These are phyloP conservation scores for Cyclophora punctaria DNA, from an alignment of 2,888 invertebrate species.

Conservation along the genomic window DNA sequence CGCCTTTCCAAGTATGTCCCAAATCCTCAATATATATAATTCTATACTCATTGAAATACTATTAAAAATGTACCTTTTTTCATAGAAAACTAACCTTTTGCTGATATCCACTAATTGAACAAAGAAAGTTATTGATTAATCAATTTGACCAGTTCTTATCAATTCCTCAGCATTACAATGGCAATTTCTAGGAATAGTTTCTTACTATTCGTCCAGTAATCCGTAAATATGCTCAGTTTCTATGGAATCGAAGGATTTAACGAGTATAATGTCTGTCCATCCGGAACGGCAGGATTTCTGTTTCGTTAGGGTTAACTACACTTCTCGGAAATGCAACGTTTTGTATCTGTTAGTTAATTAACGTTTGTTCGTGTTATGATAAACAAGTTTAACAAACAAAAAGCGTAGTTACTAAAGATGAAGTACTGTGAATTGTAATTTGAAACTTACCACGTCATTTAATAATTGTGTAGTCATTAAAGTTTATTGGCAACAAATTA, in stretches of 20 bases:
- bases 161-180: background rate
- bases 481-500: no score
- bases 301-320: slow-evolving; percentile 15
- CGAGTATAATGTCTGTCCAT: slow-evolving; percentile 5
- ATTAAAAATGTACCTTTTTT: no score
- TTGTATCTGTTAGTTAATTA: slow-evolving; percentile 4
- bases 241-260: slow-evolving; percentile 5
- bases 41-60: no score
- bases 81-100: no score
- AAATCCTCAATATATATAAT: no score
- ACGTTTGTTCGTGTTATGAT: slow-evolving; percentile 2
- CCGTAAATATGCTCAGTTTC: slow-evolving; percentile 10
- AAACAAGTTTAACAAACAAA: slow-evolving; percentile 1
- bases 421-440: slow-evolving; percentile 7
- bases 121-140: no score
- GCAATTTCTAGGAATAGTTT: slow-evolving; percentile 5
- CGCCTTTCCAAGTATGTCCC: no score
- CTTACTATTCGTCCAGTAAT: slow-evolving; percentile 4
- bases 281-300: slow-evolving; percentile 9
- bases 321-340: slow-evolving; percentile 19
- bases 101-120: no score
- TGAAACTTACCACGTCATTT: slow-evolving; percentile 19
- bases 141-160: background rate
- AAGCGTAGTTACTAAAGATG: slow-evolving; percentile 3
- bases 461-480: slow-evolving; percentile 2